phyloP scores from a whole-genome alignment of 2,888 invertebrate genomes.

The Lobophora halterata region DNA sequence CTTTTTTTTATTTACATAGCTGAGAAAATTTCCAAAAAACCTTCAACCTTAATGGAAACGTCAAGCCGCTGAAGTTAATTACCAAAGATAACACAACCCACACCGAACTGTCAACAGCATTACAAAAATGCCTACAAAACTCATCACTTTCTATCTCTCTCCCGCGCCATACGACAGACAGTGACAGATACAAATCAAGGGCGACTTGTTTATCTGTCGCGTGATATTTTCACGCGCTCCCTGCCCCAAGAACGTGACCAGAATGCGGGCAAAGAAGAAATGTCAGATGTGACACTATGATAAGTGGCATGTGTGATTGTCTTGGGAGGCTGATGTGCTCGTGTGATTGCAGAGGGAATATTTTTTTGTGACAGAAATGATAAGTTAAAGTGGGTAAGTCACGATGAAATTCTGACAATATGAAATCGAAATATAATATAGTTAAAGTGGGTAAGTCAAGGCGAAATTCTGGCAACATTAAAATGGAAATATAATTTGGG shows the following conservation, averaged over 20 bases:
- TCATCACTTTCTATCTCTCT: constrained; percentile 20
- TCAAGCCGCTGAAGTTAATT: no score
- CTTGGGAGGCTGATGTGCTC: constrained; percentile 17
- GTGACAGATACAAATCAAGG: constrained; percentile 52
- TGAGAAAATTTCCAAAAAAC: no score
- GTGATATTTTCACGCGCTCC: constrained; percentile 55
- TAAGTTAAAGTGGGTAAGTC: no score
- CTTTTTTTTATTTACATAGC: no score
- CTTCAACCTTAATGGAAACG: no score
- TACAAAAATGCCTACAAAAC: not conserved
- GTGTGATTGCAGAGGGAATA: constrained; percentile 6
- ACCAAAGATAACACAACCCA: no score
- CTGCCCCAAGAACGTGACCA: constrained; percentile 46
- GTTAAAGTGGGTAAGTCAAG: no score
- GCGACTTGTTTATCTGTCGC: constrained; percentile 46
- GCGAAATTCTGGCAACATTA: no score
- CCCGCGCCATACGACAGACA: constrained; percentile 24
- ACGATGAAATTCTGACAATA: no score
- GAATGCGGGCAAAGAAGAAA: constrained; percentile 38
- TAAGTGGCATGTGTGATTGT: constrained; percentile 6
- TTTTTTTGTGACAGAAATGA: no score
- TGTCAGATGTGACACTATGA: constrained; percentile 29
- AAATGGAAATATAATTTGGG: no score
- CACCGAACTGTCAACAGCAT: constrained; percentile 1
- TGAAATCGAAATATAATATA: no score